phyloP scores from a whole-genome alignment of 2,113 vertebrate genomes.

The Grallaria varia region DNA sequence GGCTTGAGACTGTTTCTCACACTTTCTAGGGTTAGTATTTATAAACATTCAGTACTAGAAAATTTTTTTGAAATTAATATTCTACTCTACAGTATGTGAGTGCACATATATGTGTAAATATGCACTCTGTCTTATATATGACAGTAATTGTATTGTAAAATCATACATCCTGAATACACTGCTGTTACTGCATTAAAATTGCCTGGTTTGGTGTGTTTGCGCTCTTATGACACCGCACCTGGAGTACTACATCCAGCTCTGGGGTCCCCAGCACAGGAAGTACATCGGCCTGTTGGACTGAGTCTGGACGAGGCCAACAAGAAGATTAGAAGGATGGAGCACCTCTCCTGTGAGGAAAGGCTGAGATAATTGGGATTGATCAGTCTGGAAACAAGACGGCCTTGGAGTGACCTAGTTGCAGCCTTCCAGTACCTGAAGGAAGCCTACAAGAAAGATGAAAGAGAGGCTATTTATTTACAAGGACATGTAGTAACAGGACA shows the following conservation, averaged over 20 bases:
- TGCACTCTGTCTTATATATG: neutral
- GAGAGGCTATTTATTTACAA: neutral
- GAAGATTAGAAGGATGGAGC: neutral
- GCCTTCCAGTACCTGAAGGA: neutral
- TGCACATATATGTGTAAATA: neutral
- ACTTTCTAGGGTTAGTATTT: neutral
- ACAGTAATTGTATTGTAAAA: neutral
- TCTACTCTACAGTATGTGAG: neutral
- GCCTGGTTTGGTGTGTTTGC: neutral
- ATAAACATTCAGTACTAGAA: neutral
- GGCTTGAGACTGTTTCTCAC: too few species aligned
- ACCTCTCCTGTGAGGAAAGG: neutral
- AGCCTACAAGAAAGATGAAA: neutral
- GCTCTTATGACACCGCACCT: neutral
- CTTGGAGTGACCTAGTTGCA: neutral
- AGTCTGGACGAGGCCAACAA: neutral
- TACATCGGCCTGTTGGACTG: rapidly evolving
- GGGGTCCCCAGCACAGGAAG: neutral
- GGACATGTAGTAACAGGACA: neutral
- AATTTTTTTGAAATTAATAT: neutral
- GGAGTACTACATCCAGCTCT: neutral
- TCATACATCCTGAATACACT: neutral
- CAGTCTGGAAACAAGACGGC: neutral
- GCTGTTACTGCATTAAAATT: neutral
- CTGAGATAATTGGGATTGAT: neutral